These are phyloP conservation scores for Adelphocoris suturalis DNA, from an alignment of 2,888 invertebrate species.

Conservation along the genomic window DNA sequence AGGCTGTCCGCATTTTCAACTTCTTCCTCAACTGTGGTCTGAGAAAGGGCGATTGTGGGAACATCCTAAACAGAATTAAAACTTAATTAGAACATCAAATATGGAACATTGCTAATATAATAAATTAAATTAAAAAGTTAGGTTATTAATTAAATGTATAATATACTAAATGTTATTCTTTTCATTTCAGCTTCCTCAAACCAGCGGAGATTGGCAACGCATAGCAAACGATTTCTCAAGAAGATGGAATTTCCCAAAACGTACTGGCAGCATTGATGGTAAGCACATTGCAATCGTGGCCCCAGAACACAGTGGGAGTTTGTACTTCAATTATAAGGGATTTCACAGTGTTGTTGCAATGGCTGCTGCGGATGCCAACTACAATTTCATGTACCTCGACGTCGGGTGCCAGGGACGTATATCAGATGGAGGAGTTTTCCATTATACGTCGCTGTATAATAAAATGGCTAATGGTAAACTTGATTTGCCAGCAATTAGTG, in stretches of 20 bases:
- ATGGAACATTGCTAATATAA: background rate
- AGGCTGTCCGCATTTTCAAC: background rate
- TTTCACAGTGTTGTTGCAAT: conserved; percentile 36
- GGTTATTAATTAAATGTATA: background rate
- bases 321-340: conserved; percentile 54
- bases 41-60: too few relatives aligned
- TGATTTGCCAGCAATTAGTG: background rate
- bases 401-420: conserved; percentile 36
- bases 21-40: too few relatives aligned
- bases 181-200: background rate
- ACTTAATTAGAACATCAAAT: background rate
- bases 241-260: conserved; percentile 38
- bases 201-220: background rate
- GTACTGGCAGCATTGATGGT: conserved; percentile 19
- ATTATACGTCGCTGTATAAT: conserved; percentile 2
- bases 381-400: conserved; percentile 45
- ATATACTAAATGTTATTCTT: background rate
- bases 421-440: conserved; percentile 40
- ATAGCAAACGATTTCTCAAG: conserved; percentile 17
- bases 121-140: background rate
- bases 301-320: conserved; percentile 39
- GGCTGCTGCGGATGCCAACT: conserved; percentile 49
- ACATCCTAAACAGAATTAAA: background rate
- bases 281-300: conserved; percentile 18
- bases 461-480: background rate